A percentile compares a stretch with the other conserved stretches of the same genome.
These are phyloP conservation scores for Oedothorax gibbosus DNA, from an alignment of 1,140 invertebrate species.

Conservation along the genomic window DNA sequence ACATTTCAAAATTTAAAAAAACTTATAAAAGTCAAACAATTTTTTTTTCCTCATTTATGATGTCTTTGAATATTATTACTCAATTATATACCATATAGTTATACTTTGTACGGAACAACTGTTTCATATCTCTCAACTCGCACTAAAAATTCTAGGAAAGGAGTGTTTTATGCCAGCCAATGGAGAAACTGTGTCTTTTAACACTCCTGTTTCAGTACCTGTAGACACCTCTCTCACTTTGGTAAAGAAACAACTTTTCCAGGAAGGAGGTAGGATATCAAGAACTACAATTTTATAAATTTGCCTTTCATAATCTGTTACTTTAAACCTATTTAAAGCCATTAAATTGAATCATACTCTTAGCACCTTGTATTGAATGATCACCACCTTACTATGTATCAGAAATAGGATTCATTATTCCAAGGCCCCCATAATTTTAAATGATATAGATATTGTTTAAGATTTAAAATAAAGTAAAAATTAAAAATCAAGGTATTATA, in stretches of 20 bases:
- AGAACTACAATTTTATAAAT: neutral
- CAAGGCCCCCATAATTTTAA: too few species aligned
- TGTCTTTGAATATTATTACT: too few species aligned
- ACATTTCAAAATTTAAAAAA: too few species aligned
- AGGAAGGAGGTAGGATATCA: constrained; percentile 31
- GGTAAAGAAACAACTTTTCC: constrained; percentile 71
- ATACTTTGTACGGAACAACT: neutral
- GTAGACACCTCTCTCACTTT: constrained; percentile 89
- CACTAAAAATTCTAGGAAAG: constrained; percentile 70
- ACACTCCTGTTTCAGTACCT: constrained; percentile 86
- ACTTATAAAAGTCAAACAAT: too few species aligned
- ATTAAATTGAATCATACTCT: neutral
- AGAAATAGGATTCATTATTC: neutral
- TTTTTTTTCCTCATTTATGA: too few species aligned
- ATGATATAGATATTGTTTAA: too few species aligned
- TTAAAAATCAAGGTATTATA: too few species aligned
- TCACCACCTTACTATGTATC: neutral
- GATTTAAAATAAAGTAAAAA: too few species aligned
- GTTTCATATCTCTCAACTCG: neutral
- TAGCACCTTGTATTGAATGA: neutral
- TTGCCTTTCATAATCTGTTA: neutral
- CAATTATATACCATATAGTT: neutral
- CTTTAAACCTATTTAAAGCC: neutral
- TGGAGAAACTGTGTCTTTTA: constrained; percentile 91
- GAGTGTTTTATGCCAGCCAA: constrained; percentile 97